Conservation (phyloP, 2,888 invertebrate species). For the Mamestra brassicae region DNA sequence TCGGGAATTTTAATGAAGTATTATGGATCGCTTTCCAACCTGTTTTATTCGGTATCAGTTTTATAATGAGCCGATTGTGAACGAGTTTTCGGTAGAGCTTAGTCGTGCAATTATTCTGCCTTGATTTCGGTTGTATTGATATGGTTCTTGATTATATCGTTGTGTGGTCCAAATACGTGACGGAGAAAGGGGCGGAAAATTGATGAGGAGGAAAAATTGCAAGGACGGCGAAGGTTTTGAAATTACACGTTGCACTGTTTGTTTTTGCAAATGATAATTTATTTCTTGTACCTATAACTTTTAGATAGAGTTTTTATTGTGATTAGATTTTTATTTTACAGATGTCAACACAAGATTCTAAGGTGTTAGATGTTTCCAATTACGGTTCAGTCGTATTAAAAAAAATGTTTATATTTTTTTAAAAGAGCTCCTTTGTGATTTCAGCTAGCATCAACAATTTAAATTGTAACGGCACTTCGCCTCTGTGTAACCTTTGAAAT, state of each 20-base stretch:
- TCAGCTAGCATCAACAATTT: conserved; percentile 17
- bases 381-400: no score
- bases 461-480: conserved; percentile 31
- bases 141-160: conserved; percentile 41
- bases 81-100: conserved; percentile 49
- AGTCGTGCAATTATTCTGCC: conserved; percentile 51
- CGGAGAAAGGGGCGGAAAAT: neutral
- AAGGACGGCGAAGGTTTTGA: neutral
- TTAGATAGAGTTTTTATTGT: no score
- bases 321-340: no score
- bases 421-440: neutral
- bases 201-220: neutral
- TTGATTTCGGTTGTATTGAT: conserved; percentile 42
- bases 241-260: conserved; percentile 8
- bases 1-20: conserved; percentile 77
- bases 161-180: conserved; percentile 53
- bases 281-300: no score
- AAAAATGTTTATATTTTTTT: no score
- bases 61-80: conserved; percentile 59
- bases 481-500: conserved; percentile 44
- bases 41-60: conserved; percentile 46
- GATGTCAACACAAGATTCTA: no score
- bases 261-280: neutral
- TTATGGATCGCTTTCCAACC: conserved; percentile 62
- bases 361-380: no score